These are phyloP conservation scores for Castor canadensis DNA, from an alignment of 2,113 vertebrate species.

Conservation along the genomic window DNA sequence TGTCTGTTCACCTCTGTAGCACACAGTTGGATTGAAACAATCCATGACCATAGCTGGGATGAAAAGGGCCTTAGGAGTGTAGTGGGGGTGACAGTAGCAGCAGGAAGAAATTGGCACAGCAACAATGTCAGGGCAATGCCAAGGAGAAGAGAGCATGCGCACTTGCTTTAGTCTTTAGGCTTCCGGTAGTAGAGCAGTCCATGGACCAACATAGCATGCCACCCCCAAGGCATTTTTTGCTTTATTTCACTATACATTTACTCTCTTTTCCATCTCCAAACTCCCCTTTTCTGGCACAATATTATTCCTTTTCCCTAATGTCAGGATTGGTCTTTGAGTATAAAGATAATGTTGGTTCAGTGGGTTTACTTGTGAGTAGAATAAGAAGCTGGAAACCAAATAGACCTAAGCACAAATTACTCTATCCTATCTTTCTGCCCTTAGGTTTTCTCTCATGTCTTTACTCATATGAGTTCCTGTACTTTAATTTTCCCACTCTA, in stretches of 20 bases:
- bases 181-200: background rate
- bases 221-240: background rate
- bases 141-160: background rate
- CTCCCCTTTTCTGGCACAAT: background rate
- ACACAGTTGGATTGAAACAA: background rate
- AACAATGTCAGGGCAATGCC: no score
- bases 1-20: background rate
- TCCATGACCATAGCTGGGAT: background rate
- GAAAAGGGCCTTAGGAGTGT: background rate
- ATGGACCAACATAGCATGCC: background rate
- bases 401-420: background rate
- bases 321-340: background rate
- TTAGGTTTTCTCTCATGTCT: background rate
- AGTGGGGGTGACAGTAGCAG: fast-evolving
- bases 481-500: background rate
- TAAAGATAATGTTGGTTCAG: background rate
- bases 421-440: background rate
- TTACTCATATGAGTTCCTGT: background rate
- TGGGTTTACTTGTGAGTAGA: background rate
- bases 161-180: background rate
- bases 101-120: background rate
- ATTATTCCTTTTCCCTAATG: background rate
- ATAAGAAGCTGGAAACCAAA: background rate
- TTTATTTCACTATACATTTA: background rate
- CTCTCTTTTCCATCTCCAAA: background rate